Evolutionary conservation across 2,113 vertebrate species (phyloP).

Genomic region (Brienomyrus brachyistius): DNA sequence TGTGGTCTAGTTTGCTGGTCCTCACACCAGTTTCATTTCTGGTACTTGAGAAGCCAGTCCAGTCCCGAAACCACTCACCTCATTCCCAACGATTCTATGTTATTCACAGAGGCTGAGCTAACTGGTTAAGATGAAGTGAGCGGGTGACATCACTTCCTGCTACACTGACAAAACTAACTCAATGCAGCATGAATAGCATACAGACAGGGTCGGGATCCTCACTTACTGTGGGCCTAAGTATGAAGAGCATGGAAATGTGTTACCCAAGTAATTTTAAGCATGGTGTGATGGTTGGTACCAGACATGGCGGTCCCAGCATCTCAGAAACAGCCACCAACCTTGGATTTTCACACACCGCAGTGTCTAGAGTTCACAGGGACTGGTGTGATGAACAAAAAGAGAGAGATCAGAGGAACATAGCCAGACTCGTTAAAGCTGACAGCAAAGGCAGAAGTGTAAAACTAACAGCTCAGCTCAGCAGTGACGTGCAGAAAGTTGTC

Average conservation of each 20-base stretch:
- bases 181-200: not conserved
- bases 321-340: not conserved
- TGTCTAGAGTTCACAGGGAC: not conserved
- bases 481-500: not conserved
- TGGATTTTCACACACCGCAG: not conserved
- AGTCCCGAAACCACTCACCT: not conserved
- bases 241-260: not conserved
- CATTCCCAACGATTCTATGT: not conserved
- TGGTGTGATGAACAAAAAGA: not conserved
- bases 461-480: not conserved
- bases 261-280: not conserved
- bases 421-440: not conserved
- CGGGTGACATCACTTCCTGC: not conserved
- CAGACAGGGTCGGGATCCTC: not conserved
- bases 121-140: not conserved
- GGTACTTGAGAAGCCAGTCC: not conserved
- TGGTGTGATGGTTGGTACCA: not conserved
- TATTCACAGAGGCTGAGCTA: not conserved
- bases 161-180: not conserved
- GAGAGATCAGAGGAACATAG: not conserved
- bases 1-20: not conserved
- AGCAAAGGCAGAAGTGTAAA: not conserved
- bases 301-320: not conserved
- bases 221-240: not conserved
- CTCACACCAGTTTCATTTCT: not conserved